Conservation (phyloP, 2,888 invertebrate species). For the Schrankia costaestrigalis region DNA sequence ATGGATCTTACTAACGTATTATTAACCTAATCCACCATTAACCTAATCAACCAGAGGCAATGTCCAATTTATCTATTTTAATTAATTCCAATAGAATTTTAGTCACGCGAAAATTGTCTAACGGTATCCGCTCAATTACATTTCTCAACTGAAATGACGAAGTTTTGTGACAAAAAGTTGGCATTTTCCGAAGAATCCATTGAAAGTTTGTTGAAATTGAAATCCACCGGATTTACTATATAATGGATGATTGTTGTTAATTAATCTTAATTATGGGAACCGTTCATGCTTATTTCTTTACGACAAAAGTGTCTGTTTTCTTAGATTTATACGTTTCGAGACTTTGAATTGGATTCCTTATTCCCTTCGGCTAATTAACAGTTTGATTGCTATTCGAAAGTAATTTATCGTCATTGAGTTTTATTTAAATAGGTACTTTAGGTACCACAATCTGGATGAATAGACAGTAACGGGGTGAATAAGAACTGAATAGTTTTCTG, state of each 20-base stretch:
- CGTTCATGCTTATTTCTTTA: constrained; percentile 17
- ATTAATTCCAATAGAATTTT: no score
- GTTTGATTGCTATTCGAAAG: no score
- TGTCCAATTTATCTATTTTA: no score
- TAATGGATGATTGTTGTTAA: constrained; percentile 25
- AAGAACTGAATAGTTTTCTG: no score
- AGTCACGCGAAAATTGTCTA: constrained; percentile 29
- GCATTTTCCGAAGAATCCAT: constrained; percentile 27
- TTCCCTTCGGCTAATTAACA: not conserved
- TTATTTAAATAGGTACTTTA: no score
- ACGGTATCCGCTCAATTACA: constrained; percentile 29
- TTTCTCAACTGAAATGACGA: constrained; percentile 25
- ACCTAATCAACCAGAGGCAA: no score
- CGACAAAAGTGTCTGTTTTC: constrained; percentile 14
- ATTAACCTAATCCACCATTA: no score
- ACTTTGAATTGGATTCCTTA: constrained; percentile 3
- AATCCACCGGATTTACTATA: constrained; percentile 20
- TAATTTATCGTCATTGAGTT: no score
- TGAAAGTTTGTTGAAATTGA: constrained; percentile 29
- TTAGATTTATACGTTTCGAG: constrained; percentile 2
- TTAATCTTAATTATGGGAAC: constrained; percentile 29
- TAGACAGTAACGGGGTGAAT: no score
- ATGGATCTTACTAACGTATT: no score
- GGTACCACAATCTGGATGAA: no score
- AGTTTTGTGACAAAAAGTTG: constrained; percentile 29